Evolutionary conservation across 2,797 vertebrate species (phyloP), one percentile per base, ranked within the genome.

Genomic region (Hypotaenidia okinawae): DNA sequence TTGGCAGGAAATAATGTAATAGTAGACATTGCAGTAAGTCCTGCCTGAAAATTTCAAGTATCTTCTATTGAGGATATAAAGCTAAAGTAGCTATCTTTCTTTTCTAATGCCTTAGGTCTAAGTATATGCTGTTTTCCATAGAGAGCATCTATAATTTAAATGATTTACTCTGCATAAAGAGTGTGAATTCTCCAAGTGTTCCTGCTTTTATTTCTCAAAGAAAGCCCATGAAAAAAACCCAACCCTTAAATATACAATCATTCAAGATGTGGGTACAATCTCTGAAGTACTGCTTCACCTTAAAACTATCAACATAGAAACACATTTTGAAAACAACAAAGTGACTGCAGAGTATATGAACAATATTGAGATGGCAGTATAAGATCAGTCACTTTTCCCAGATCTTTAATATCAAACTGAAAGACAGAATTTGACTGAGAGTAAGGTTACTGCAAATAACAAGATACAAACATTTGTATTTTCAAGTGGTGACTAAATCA

Each of bases 161-260:
- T 94, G 19, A 95, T 96, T 95, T 87, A 91, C 73, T 87, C 35
- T 85, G 55, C 74, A 72, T 81, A 87, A 76, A 80, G 63, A 94
- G 69, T 79, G 61, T 27, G 63, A 95, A 95, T 79, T 92, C 80
- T 91, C 68, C 62, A 49, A 86, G 85, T 90, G 43, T n/a, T 74
- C 87, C 74, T 89, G 72, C 69, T 94, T 94, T 96, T 96, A 92
- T 90, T 95, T 95, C 95, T 95, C 35, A 69, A 84, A 94, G 74
- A 93, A 96, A 91, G 63, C 72, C 74, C 41, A 66, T 93, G 72
- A 67, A 70, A 95, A 95, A 89, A 80, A 75, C 27, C 12, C 12
- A 47, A 5, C 47, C 7, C 80, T 94, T 89, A 79, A 94, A 84
- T 55, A 79, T 73, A 74, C 27, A 81, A 17, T 86, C 75, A 58